These are phyloP conservation scores for Botrylloides violaceus DNA, from an alignment of 23 tunicate species.

Conservation along the genomic window DNA sequence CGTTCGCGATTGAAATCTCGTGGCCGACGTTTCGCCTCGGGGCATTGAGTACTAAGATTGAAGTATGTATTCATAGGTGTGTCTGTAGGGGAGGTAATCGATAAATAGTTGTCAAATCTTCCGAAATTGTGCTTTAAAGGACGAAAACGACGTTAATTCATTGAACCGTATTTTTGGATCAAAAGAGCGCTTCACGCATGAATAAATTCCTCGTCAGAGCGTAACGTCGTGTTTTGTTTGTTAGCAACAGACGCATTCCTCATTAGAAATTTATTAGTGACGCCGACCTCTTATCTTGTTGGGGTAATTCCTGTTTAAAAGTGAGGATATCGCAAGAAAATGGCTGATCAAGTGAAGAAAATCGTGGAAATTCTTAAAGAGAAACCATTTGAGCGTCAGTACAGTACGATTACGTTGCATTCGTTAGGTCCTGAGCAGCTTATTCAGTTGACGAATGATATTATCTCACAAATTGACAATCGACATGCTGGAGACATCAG, in stretches of 20 bases:
- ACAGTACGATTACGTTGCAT: constrained; percentile 69
- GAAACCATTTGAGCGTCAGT: constrained; percentile 54
- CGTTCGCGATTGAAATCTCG: no score
- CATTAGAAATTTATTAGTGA: neutral
- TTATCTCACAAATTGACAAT: constrained; percentile 70
- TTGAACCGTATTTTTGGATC: no score
- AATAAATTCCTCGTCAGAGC: neutral
- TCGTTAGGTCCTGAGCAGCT: constrained; percentile 76
- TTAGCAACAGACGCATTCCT: constrained; percentile 17
- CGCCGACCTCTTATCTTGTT: no score
- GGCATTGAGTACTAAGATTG: no score
- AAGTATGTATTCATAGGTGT: no score
- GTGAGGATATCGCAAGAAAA: neutral
- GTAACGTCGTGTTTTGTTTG: constrained; percentile 8
- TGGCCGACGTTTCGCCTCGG: no score
- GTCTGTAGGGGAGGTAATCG: no score
- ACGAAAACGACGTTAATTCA: no score
- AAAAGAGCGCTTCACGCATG: neutral
- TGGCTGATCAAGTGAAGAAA: constrained; percentile 74
- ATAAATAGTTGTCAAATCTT: no score
- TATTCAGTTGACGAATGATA: constrained; percentile 73
- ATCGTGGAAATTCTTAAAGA: constrained; percentile 72
- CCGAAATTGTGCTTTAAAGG: no score
- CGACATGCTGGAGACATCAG: constrained; percentile 76
- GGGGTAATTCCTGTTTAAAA: neutral